Conservation (phyloP, 2,888 invertebrate genomes). For the Palloptera scutellata region DNA sequence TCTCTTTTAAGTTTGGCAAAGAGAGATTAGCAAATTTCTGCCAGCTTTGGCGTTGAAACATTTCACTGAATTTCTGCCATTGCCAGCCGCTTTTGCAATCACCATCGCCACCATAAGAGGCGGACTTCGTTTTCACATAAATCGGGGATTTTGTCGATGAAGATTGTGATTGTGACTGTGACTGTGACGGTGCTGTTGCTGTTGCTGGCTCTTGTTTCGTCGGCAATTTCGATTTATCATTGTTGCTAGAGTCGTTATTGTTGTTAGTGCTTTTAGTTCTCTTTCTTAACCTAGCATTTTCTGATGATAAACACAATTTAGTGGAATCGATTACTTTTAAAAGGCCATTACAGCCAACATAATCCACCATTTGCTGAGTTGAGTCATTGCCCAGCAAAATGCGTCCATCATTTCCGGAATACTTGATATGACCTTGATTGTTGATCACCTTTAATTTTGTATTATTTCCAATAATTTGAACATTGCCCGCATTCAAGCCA, state of each 20-base stretch:
- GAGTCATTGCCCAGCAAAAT: slow-evolving; percentile 59
- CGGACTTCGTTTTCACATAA: slow-evolving; percentile 27
- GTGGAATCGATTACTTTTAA: slow-evolving; percentile 56
- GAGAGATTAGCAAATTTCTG: slow-evolving; percentile 29
- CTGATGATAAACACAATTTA: slow-evolving; percentile 35
- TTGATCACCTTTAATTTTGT: slow-evolving; percentile 58
- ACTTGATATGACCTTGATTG: slow-evolving; percentile 56
- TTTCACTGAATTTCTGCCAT: slow-evolving; percentile 31
- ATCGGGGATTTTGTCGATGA: slow-evolving; percentile 9
- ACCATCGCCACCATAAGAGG: slow-evolving; percentile 24
- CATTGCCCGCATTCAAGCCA: slow-evolving; percentile 50
- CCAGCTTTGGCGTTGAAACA: slow-evolving; percentile 20
- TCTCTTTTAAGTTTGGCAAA: slow-evolving; percentile 40
- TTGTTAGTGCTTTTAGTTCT: slow-evolving; percentile 22
- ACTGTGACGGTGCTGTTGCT: slow-evolving; percentile 2
- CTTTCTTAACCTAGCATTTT: slow-evolving; percentile 23
- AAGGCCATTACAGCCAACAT: slow-evolving; percentile 60
- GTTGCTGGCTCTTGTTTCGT: neutral
- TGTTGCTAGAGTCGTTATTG: slow-evolving; percentile 16
- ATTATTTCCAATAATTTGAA: slow-evolving; percentile 59
- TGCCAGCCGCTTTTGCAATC: slow-evolving; percentile 1
- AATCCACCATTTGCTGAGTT: slow-evolving; percentile 55
- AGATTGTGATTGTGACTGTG: neutral
- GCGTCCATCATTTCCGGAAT: slow-evolving; percentile 61
- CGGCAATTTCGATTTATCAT: slow-evolving; percentile 15